phyloP scores from a whole-genome alignment of 2,888 invertebrate species.

The Cerceris ruficornis region DNA sequence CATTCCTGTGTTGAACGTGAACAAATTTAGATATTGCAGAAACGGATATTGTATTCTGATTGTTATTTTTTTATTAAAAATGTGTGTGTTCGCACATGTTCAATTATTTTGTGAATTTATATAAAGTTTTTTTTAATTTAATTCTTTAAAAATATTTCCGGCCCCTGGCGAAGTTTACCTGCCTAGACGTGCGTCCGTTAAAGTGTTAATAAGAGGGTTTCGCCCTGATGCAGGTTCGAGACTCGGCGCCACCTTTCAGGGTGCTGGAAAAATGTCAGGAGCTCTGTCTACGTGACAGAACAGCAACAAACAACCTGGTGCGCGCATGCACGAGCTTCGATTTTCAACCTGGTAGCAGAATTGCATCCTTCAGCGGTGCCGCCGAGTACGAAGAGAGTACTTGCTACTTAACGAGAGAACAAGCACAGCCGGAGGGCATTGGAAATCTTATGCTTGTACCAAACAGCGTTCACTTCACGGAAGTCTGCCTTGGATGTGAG shows the following conservation, averaged over 20 bases:
- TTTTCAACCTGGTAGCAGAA: conserved; percentile 93
- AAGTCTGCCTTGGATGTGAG: conserved; percentile 94
- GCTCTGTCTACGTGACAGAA: conserved; percentile 91
- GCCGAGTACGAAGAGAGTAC: conserved; percentile 94
- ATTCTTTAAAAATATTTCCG: too few species aligned
- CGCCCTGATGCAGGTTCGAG: conserved; percentile 85
- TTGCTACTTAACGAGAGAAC: conserved; percentile 92
- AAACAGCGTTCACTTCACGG: conserved; percentile 94
- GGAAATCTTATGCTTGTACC: conserved; percentile 94
- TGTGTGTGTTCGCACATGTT: too few species aligned
- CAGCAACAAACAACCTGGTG: conserved; percentile 90
- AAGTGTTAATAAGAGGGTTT: conserved; percentile 3
- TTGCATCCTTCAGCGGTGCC: conserved; percentile 90
- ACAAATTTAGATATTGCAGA: too few species aligned
- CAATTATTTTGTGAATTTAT: too few species aligned
- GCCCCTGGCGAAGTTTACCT: too few species aligned
- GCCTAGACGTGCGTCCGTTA: too few species aligned
- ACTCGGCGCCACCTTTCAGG: conserved; percentile 92
- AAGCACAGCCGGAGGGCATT: conserved; percentile 93
- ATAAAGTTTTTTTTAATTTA: too few species aligned
- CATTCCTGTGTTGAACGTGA: too few species aligned
- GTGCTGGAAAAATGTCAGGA: conserved; percentile 95
- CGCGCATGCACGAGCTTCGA: conserved; percentile 94
- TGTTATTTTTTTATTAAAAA: too few species aligned
- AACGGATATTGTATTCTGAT: too few species aligned